A percentile compares a stretch with the other conserved stretches of the same genome.
Evolutionary conservation across 1,140 invertebrate genomes (phyloP).

Genomic region (Microplitis demolitor): DNA sequence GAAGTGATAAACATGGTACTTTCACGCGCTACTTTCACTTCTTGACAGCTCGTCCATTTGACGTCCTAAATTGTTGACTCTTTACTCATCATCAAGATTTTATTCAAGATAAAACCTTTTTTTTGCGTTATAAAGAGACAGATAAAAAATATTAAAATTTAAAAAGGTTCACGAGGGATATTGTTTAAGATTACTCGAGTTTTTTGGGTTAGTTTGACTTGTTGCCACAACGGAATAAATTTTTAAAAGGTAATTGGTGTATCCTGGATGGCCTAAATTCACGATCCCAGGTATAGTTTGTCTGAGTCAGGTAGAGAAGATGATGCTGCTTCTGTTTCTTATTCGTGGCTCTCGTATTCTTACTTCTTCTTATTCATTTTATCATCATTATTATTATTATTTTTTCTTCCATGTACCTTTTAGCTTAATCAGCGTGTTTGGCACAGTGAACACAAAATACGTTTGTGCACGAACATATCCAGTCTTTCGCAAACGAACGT

Average conservation of each 20-base stretch:
- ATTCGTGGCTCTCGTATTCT: not conserved
- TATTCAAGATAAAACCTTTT: not conserved
- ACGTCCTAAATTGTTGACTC: constrained; percentile 6
- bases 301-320: not conserved
- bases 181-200: not conserved
- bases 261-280: constrained; percentile 6
- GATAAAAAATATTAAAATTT: constrained; percentile 2
- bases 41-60: constrained; percentile 8
- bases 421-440: not conserved
- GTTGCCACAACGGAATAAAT: not conserved
- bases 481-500: constrained; percentile 16
- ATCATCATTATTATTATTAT: not conserved
- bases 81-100: constrained; percentile 2
- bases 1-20: constrained; percentile 25
- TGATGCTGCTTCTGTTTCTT: not conserved
- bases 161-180: constrained; percentile 6
- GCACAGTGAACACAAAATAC: not conserved
- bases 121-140: not conserved
- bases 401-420: not conserved
- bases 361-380: not conserved
- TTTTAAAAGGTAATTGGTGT: not conserved
- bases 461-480: not conserved
- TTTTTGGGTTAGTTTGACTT: not conserved
- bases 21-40: constrained; percentile 24
- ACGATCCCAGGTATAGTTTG: not conserved